phyloP scores from a whole-genome alignment of 1,140 invertebrate species.

The Sitophilus oryzae region DNA sequence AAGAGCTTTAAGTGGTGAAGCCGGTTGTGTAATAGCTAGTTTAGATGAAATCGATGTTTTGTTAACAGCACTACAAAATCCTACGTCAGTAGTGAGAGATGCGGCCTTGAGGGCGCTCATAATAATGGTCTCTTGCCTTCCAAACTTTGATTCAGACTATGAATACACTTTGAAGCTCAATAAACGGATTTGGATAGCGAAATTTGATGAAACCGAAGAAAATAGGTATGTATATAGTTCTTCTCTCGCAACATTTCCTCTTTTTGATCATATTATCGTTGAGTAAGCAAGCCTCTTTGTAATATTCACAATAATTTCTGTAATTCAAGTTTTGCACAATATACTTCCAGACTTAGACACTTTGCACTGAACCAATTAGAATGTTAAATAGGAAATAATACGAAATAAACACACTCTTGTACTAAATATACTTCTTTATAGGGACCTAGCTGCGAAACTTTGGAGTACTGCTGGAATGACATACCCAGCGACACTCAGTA shows the following conservation, averaged over 20 bases:
- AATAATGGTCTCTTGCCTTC: conserved; percentile 59
- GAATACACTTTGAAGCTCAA: conserved; percentile 57
- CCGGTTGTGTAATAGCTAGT: conserved; percentile 56
- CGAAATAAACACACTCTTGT: not conserved
- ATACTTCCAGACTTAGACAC: too few species aligned
- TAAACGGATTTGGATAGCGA: conserved; percentile 70
- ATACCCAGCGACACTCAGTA: conserved; percentile 53
- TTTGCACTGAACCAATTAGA: too few species aligned
- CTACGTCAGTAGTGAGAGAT: conserved; percentile 66
- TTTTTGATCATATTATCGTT: not conserved
- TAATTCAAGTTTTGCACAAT: too few species aligned
- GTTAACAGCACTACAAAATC: conserved; percentile 69
- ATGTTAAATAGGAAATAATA: not conserved
- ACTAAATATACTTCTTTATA: conserved; percentile 33
- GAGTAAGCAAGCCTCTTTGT: too few species aligned
- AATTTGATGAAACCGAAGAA: conserved; percentile 64
- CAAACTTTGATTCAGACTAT: conserved; percentile 55
- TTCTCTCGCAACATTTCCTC: not conserved
- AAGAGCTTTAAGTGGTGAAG: conserved; percentile 57
- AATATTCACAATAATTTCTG: too few species aligned
- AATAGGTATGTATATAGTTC: conserved; percentile 49
- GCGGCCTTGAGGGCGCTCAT: conserved; percentile 68
- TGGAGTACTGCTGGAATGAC: conserved; percentile 59
- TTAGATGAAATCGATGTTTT: conserved; percentile 70
- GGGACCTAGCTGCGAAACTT: conserved; percentile 59